Conservation (phyloP, 2,113 vertebrate species). For the Trematomus loennbergii region DNA sequence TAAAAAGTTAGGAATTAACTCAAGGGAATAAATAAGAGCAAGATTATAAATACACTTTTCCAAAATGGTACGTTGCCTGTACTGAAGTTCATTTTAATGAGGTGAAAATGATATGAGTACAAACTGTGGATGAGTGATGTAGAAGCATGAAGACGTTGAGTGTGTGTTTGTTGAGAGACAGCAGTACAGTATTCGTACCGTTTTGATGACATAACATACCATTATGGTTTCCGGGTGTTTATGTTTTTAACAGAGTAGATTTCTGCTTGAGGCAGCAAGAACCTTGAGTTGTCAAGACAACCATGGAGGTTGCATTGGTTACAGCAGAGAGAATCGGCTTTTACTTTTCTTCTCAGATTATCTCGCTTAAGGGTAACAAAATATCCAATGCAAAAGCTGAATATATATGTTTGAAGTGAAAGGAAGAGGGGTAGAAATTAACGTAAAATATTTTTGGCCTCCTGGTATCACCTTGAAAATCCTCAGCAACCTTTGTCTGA, state of each 20-base stretch:
- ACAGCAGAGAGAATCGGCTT: slow-evolving; percentile 37
- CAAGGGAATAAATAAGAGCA: slow-evolving; percentile 30
- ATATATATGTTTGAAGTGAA: slow-evolving; percentile 10
- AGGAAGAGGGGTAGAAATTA: not conserved
- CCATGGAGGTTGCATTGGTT: slow-evolving; percentile 37
- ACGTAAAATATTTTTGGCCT: not conserved
- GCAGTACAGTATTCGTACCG: slow-evolving; percentile 21
- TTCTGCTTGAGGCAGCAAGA: slow-evolving; percentile 35
- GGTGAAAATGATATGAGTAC: slow-evolving; percentile 26
- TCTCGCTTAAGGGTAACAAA: slow-evolving; percentile 10
- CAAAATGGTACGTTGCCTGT: slow-evolving; percentile 29
- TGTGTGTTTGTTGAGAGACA: slow-evolving; percentile 18
- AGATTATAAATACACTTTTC: slow-evolving; percentile 53
- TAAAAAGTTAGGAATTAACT: slow-evolving; percentile 49
- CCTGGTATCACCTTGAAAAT: not conserved
- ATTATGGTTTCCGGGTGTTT: slow-evolving; percentile 43
- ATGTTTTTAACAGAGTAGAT: slow-evolving; percentile 49
- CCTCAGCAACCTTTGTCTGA: not conserved
- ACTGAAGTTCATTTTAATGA: slow-evolving; percentile 51
- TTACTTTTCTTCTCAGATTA: slow-evolving; percentile 26
- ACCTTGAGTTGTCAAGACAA: slow-evolving; percentile 72
- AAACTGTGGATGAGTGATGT: slow-evolving; percentile 49
- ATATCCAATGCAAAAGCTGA: slow-evolving; percentile 12
- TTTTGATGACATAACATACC: slow-evolving; percentile 54
- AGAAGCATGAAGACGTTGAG: slow-evolving; percentile 15